These are phyloP conservation scores for Cryptus viduatorius DNA, from an alignment of 2,888 invertebrate species.

Conservation along the genomic window DNA sequence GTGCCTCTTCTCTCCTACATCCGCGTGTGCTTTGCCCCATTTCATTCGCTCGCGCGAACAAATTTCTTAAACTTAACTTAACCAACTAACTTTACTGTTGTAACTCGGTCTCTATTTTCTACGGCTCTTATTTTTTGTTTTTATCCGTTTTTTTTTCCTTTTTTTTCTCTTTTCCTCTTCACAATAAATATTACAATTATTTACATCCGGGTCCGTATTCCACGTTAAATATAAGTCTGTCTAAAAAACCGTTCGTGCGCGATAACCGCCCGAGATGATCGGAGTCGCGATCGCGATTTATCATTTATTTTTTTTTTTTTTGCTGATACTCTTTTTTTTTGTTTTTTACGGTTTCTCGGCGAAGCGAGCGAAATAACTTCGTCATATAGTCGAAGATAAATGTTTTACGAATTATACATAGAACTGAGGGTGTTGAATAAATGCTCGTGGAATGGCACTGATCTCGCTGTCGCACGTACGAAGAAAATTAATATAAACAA, in stretches of 20 bases:
- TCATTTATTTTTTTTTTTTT: constrained; percentile 30
- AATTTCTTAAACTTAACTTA: constrained; percentile 60
- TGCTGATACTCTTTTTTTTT: constrained; percentile 1
- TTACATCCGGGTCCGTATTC: constrained; percentile 77
- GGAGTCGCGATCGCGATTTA: constrained; percentile 32
- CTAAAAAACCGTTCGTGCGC: constrained; percentile 36
- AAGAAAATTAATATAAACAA: constrained; percentile 46
- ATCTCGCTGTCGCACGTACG: constrained; percentile 52
- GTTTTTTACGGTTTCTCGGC: constrained; percentile 5
- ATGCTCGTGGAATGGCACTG: constrained; percentile 76
- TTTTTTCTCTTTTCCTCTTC: constrained; percentile 72
- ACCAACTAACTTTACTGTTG: constrained; percentile 60
- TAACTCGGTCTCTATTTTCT: constrained; percentile 67
- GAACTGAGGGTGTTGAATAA: constrained; percentile 65
- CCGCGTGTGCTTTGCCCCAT: constrained; percentile 29
- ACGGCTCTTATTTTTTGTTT: constrained; percentile 29
- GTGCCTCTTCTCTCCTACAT: constrained; percentile 14
- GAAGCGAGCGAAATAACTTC: constrained; percentile 10
- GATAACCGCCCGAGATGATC: constrained; percentile 41
- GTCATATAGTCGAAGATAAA: constrained; percentile 27
- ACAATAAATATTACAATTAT: constrained; percentile 85
- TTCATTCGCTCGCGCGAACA: constrained; percentile 38
- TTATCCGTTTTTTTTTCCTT: not conserved
- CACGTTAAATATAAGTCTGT: constrained; percentile 60
- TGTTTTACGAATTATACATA: constrained; percentile 43